Percentiles rank a stretch among this genome's conserved stretches.
These are phyloP conservation scores for Sebastes schlegelii DNA, from an alignment of 2,113 vertebrate species.

Conservation along the genomic window DNA sequence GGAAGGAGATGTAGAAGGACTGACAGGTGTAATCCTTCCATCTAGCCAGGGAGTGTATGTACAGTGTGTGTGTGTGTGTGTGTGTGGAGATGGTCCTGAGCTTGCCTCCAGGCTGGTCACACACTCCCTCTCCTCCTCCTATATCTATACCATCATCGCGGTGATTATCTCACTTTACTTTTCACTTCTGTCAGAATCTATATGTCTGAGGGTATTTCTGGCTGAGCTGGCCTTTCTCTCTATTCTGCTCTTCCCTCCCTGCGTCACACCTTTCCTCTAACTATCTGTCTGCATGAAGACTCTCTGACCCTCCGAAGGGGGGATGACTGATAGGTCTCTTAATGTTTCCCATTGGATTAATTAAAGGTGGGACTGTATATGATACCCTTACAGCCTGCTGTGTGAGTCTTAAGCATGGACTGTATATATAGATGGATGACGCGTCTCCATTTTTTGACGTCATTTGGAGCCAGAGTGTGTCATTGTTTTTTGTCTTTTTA, in stretches of 20 bases:
- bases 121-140: conserved; percentile 4
- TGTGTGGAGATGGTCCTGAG: conserved; percentile 1
- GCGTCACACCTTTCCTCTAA: conserved; percentile 39
- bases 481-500: background rate
- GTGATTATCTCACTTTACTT: conserved; percentile 33
- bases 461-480: too few species aligned
- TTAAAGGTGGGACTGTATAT: conserved; percentile 56
- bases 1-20: conserved; percentile 21
- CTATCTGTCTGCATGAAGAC: conserved; percentile 54
- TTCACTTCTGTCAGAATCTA: conserved; percentile 27
- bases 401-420: background rate
- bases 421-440: too few species aligned
- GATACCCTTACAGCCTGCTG: conserved; percentile 4
- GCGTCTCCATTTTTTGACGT: too few species aligned
- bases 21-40: conserved; percentile 44
- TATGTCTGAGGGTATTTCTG: conserved; percentile 24
- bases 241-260: conserved; percentile 14
- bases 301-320: conserved; percentile 25
- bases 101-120: conserved; percentile 31
- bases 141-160: conserved; percentile 18
- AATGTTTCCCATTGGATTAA: conserved; percentile 54
- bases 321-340: conserved; percentile 39
- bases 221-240: conserved; percentile 22
- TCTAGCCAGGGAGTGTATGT: background rate
- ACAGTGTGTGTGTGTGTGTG: conserved; percentile 8